Evolutionary conservation across 2,888 invertebrate species (phyloP).

Genomic region (Amphimallon solstitiale): DNA sequence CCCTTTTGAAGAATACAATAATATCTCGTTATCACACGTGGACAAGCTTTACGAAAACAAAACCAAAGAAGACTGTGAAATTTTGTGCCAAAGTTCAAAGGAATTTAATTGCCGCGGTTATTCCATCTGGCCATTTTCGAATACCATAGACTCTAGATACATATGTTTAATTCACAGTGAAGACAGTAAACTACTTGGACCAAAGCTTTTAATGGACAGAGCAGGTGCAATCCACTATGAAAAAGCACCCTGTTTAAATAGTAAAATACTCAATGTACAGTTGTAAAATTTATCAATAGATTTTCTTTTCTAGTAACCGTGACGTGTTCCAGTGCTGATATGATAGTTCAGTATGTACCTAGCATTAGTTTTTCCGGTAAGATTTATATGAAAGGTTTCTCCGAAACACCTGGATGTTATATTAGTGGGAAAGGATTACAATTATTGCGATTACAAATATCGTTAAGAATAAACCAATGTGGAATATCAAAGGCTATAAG

Average conservation of each 20-base stretch:
- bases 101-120: conserved; percentile 80
- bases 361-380: conserved; percentile 75
- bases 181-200: conserved; percentile 82
- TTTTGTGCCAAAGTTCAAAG: conserved; percentile 70
- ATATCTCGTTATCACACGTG: conserved; percentile 73
- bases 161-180: conserved; percentile 81
- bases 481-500: conserved; percentile 70
- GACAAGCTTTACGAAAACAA: conserved; percentile 66
- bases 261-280: conserved; percentile 64
- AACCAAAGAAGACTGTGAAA: conserved; percentile 67
- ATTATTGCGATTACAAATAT: conserved; percentile 68
- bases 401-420: conserved; percentile 72
- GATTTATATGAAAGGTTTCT: conserved; percentile 83
- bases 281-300: not conserved
- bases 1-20: conserved; percentile 80
- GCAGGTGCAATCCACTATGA: conserved; percentile 78
- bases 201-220: conserved; percentile 71
- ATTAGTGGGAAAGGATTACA: conserved; percentile 67
- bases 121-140: conserved; percentile 60
- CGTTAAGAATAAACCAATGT: conserved; percentile 67
- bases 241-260: conserved; percentile 83
- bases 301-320: conserved; percentile 73
- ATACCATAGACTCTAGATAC: conserved; percentile 27
- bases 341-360: conserved; percentile 75
- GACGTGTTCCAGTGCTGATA: conserved; percentile 75